These are phyloP conservation scores for Halcyon chelicuti DNA, from an alignment of 2,797 vertebrate genomes.

Conservation along the genomic window DNA sequence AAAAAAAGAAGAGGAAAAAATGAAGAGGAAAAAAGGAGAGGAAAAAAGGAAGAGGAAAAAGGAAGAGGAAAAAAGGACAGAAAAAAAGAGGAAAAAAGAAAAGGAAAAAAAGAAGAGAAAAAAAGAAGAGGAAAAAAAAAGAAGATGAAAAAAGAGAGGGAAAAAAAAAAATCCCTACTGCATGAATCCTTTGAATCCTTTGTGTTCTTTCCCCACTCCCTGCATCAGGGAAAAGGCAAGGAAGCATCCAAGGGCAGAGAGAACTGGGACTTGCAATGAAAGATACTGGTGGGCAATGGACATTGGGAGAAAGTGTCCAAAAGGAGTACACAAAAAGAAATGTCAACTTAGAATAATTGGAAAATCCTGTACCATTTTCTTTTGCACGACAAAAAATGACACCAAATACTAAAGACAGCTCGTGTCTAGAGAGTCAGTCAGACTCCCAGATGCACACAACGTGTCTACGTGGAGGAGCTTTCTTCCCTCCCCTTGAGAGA, in stretches of 20 bases:
- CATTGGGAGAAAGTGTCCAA: neutral
- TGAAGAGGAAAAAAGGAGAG: too few species aligned
- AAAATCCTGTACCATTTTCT: neutral
- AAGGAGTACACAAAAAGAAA: neutral
- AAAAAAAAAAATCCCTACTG: neutral
- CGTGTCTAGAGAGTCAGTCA: neutral
- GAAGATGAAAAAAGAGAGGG: too few species aligned
- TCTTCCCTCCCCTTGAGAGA: neutral
- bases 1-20: too few species aligned
- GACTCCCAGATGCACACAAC: neutral
- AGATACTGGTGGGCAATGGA: neutral
- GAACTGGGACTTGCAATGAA: neutral
- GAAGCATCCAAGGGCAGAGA: neutral
- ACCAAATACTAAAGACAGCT: neutral
- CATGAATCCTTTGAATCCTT: too few species aligned
- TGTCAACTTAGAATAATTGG: neutral
- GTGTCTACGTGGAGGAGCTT: fast-evolving
- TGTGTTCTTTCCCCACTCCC: neutral
- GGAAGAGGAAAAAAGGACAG: too few species aligned
- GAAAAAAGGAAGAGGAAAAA: too few species aligned
- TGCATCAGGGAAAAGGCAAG: neutral
- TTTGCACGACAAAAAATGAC: neutral
- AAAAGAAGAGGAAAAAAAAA: too few species aligned
- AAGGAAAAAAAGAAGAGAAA: too few species aligned
- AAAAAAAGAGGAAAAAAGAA: too few species aligned